A percentile compares a stretch with the other conserved stretches of the same genome.
These are phyloP conservation scores for Bubo scandiacus DNA, from an alignment of 2,113 vertebrate genomes.

Conservation along the genomic window DNA sequence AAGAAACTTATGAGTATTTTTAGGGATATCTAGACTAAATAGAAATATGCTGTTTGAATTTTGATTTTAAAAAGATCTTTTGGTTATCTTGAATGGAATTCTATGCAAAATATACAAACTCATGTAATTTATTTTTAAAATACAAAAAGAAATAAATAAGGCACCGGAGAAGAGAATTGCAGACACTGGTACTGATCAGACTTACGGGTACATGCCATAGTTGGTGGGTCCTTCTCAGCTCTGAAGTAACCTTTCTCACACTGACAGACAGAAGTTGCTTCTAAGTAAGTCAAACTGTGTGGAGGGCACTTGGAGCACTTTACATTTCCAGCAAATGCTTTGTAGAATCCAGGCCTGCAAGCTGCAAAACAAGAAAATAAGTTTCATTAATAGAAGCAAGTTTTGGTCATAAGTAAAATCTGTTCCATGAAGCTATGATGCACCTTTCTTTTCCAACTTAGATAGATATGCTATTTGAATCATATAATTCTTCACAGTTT, in stretches of 20 bases:
- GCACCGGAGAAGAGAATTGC: background rate
- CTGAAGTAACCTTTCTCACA: constrained; percentile 93
- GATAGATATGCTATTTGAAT: background rate
- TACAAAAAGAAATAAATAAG: background rate
- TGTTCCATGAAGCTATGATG: background rate
- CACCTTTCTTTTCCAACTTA: background rate
- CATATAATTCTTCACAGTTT: background rate
- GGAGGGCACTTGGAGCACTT: constrained; percentile 95
- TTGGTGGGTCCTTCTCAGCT: constrained; percentile 91
- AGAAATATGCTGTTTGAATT: background rate
- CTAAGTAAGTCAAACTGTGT: constrained; percentile 86
- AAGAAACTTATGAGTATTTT: background rate
- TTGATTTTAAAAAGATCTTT: background rate
- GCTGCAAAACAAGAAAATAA: constrained; percentile 73
- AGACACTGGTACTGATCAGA: constrained; percentile 23
- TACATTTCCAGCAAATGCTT: constrained; percentile 91
- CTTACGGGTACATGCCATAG: constrained; percentile 97
- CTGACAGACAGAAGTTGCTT: constrained; percentile 87
- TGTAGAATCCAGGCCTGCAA: constrained; percentile 92
- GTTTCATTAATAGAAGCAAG: background rate
- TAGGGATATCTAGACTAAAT: background rate
- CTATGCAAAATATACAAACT: background rate
- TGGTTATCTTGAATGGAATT: background rate
- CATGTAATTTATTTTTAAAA: background rate
- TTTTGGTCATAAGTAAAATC: background rate